phyloP scores from a whole-genome alignment of 1,140 invertebrate genomes.

The Papilio machaon region DNA sequence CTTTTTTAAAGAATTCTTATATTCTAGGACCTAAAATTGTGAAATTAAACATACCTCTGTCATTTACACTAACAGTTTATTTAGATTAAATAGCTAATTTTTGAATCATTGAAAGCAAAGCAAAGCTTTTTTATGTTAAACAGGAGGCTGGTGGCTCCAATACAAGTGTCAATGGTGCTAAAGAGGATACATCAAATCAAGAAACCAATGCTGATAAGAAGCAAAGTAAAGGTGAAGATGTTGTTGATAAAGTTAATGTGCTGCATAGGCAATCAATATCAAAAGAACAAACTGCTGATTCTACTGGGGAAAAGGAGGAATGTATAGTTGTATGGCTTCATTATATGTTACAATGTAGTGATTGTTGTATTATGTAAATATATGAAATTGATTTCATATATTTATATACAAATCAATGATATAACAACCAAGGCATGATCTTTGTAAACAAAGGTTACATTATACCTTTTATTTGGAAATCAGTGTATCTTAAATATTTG shows the following conservation, averaged over 20 bases:
- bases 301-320: neutral
- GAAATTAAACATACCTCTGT: too few species aligned
- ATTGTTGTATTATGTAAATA: neutral
- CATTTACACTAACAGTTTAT: too few species aligned
- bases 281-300: neutral
- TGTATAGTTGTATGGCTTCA: conserved; percentile 11
- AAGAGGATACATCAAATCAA: neutral
- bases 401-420: neutral
- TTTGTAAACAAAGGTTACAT: neutral
- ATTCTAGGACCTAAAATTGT: too few species aligned
- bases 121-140: neutral
- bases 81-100: too few species aligned
- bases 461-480: neutral
- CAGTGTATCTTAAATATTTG: too few species aligned
- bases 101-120: neutral
- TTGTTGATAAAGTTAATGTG: neutral
- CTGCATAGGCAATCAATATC: neutral
- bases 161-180: neutral
- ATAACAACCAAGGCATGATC: too few species aligned
- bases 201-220: neutral
- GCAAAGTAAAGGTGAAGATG: neutral
- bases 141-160: neutral
- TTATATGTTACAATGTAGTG: neutral
- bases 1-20: too few species aligned
- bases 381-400: neutral